Evolutionary conservation across 2,113 vertebrate species (phyloP).

Genomic region (Colaptes auratus): DNA sequence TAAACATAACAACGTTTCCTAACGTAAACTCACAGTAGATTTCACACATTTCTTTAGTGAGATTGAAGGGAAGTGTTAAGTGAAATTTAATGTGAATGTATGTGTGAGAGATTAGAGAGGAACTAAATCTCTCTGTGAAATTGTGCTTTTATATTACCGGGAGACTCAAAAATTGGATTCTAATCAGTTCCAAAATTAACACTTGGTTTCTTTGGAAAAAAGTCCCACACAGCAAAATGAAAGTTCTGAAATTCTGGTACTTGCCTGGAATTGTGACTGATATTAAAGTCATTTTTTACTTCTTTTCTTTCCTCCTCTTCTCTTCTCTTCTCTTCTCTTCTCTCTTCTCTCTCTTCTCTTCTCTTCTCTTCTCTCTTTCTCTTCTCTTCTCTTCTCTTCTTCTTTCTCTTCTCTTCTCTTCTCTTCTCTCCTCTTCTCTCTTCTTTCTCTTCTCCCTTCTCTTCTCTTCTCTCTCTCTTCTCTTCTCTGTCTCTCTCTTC

Average conservation of each 20-base stretch:
- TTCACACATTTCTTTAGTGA: neutral
- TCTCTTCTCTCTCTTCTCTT: neutral
- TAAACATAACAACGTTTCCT: neutral
- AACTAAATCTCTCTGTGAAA: neutral
- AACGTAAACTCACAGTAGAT: neutral
- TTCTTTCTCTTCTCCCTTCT: too few species aligned
- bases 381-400: too few species aligned
- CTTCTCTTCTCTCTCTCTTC: too few species aligned
- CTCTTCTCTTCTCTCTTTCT: neutral
- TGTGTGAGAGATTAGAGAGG: neutral
- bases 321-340: neutral
- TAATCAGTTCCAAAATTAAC: neutral
- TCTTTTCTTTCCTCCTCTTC: neutral
- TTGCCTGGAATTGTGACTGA: neutral
- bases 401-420: too few species aligned
- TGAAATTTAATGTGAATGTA: neutral
- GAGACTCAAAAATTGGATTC: neutral
- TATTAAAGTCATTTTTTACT: neutral
- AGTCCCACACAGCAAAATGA: neutral
- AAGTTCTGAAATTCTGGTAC: neutral
- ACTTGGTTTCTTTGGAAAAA: neutral
- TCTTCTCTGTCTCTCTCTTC: too few species aligned
- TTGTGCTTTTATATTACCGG: neutral
- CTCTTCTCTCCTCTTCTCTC: too few species aligned
- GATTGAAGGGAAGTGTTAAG: neutral